phyloP scores from a whole-genome alignment of 1,140 invertebrate genomes.

The Phenacoccus solenopsis region DNA sequence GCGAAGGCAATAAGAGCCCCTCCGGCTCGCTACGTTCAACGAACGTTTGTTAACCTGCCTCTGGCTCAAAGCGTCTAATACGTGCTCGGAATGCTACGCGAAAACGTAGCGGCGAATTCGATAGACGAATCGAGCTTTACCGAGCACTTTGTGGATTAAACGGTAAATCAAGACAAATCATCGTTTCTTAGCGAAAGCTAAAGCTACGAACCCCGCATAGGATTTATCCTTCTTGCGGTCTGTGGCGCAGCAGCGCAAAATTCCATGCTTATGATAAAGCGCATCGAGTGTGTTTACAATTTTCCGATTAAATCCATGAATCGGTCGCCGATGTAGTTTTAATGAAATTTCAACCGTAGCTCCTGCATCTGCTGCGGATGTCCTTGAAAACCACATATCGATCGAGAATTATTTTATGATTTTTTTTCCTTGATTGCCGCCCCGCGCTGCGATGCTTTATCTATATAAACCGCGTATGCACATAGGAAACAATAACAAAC shows the following conservation, averaged over 20 bases:
- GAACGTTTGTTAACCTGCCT: slow-evolving; percentile 1
- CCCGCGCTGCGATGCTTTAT: no score
- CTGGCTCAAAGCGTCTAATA: slow-evolving; percentile 1
- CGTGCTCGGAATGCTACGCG: neutral
- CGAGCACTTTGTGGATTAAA: neutral
- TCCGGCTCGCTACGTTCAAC: neutral
- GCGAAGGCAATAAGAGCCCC: neutral
- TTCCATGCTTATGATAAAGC: no score
- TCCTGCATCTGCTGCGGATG: no score
- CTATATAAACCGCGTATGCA: neutral
- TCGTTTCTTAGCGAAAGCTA: neutral
- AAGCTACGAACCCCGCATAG: no score
- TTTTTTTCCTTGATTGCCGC: neutral
- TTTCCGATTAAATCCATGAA: no score
- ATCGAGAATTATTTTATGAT: no score
- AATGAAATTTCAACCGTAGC: no score
- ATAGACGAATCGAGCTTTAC: neutral
- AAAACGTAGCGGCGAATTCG: neutral
- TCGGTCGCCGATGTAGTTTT: no score
- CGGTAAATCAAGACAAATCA: slow-evolving; percentile 1
- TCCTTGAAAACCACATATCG: neutral
- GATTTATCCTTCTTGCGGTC: no score
- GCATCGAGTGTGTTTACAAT: no score
- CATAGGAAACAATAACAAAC: no score
- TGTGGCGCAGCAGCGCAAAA: no score